These are phyloP conservation scores for Nezara viridula DNA, from an alignment of 2,888 invertebrate genomes.

Conservation along the genomic window DNA sequence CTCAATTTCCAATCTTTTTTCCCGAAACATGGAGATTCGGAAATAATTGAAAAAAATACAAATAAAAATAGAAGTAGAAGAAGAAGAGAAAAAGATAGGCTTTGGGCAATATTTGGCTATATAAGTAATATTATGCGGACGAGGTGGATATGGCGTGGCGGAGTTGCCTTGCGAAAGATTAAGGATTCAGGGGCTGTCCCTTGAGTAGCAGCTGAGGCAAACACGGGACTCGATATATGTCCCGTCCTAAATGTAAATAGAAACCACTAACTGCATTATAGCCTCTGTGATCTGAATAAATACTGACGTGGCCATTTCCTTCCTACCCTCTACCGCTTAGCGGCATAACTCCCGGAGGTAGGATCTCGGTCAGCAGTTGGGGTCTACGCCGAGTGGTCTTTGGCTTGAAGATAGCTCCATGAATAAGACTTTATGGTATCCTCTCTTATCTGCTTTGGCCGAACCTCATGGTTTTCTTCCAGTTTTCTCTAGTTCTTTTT, in stretches of 20 bases:
- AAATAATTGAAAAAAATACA: too few relatives aligned
- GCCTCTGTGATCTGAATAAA: slow-evolving; percentile 36
- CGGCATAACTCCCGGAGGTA: not conserved
- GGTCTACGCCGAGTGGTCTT: not conserved
- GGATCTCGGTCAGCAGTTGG: slow-evolving; percentile 16
- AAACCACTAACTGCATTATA: slow-evolving; percentile 15
- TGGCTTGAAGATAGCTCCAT: not conserved
- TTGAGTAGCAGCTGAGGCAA: not conserved
- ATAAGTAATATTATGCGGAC: not conserved
- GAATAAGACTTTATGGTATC: not conserved
- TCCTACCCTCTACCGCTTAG: not conserved
- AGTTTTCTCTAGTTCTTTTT: too few relatives aligned
- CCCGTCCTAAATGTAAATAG: slow-evolving; percentile 42
- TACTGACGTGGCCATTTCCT: not conserved
- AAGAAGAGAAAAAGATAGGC: too few relatives aligned
- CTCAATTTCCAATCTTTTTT: too few relatives aligned
- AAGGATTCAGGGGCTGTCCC: not conserved
- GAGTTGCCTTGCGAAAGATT: not conserved
- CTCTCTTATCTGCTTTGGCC: not conserved
- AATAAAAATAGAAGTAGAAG: too few relatives aligned
- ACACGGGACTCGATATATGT: slow-evolving; percentile 22
- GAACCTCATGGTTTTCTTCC: too few relatives aligned
- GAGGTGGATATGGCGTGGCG: not conserved
- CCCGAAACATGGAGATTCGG: too few relatives aligned
- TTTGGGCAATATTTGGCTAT: not conserved